Percentiles rank a stretch among this genome's conserved stretches.
Conservation (phyloP, 2,888 invertebrate species). For the Pyrocoelia pectoralis region DNA sequence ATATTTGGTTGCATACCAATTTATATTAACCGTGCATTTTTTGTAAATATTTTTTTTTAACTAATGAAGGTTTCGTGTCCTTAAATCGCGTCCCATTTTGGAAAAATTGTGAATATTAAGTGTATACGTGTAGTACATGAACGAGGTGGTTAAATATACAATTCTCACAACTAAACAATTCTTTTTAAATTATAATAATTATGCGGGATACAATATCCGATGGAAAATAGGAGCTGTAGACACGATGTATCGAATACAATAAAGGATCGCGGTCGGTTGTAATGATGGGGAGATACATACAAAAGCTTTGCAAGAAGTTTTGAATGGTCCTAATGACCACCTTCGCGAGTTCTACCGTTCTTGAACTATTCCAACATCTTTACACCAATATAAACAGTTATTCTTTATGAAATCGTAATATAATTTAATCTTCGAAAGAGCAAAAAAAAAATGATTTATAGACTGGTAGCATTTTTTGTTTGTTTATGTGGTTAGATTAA, state of each 20-base stretch:
- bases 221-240: conserved; percentile 31
- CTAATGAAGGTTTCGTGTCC: conserved; percentile 3
- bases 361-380: conserved; percentile 35
- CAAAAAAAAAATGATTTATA: neutral
- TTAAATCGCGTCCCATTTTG: conserved; percentile 11
- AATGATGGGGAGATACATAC: conserved; percentile 45
- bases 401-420: conserved; percentile 11
- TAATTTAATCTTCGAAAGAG: neutral
- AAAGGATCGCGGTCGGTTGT: conserved; percentile 38
- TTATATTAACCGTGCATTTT: neutral
- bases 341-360: conserved; percentile 40
- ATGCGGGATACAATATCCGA: conserved; percentile 25
- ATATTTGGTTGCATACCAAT: neutral
- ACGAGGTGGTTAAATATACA: conserved; percentile 16
- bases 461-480: conserved; percentile 9
- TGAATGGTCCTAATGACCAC: conserved; percentile 50
- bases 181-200: conserved; percentile 32
- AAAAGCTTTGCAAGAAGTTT: conserved; percentile 42
- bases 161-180: conserved; percentile 28
- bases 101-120: conserved; percentile 20
- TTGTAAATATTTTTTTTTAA: neutral
- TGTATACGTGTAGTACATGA: conserved; percentile 22
- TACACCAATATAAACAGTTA: conserved; percentile 40
- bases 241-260: conserved; percentile 35
- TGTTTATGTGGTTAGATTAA: neutral